These are phyloP conservation scores for Hypomecis atomaria DNA, from an alignment of 2,888 invertebrate genomes.

Conservation along the genomic window DNA sequence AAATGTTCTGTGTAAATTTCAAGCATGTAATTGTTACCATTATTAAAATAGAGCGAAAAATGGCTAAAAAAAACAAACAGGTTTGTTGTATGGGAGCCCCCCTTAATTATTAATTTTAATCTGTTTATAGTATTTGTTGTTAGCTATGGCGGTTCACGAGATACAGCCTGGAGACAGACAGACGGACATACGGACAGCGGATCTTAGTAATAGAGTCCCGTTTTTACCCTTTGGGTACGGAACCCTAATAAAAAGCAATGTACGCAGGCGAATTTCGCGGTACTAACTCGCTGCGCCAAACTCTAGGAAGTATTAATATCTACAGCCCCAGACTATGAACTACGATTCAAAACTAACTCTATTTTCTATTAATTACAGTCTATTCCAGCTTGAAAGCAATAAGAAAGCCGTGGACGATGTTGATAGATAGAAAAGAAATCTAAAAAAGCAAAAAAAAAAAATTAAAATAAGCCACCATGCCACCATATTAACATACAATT, in stretches of 20 bases:
- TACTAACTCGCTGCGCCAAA: conserved; percentile 42
- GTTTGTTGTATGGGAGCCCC: no score
- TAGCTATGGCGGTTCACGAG: no score
- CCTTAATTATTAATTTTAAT: no score
- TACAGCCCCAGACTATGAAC: conserved; percentile 28
- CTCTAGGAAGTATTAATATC: conserved; percentile 51
- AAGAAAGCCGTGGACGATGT: conserved; percentile 17
- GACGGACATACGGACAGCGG: no score
- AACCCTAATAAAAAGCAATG: conserved; percentile 42
- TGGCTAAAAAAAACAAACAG: no score
- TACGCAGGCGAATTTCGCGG: conserved; percentile 48
- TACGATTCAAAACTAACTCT: conserved; percentile 19
- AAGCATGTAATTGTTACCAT: no score
- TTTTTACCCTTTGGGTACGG: no score
- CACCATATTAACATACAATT: background rate
- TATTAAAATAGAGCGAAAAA: no score
- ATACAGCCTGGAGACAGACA: no score
- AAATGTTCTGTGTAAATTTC: no score
- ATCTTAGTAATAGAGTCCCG: no score
- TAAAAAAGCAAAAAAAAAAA: background rate
- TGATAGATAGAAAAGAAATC: conserved; percentile 2
- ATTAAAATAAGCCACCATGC: background rate
- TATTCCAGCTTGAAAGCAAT: conserved; percentile 8
- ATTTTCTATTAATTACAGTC: conserved; percentile 9
- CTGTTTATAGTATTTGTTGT: no score